phyloP scores from a whole-genome alignment of 1,140 invertebrate genomes.

The Halictus rubicundus region DNA sequence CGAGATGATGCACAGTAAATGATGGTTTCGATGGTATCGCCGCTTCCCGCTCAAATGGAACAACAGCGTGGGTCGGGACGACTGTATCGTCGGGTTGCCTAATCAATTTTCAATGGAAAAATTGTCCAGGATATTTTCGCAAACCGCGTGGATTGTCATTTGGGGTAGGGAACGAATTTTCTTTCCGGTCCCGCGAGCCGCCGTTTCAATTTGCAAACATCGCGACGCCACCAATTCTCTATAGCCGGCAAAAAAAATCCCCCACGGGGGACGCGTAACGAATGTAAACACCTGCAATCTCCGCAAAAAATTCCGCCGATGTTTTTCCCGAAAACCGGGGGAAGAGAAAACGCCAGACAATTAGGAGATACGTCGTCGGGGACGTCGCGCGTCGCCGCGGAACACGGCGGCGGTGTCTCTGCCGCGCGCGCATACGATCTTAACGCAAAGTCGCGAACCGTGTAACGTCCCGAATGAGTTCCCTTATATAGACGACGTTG shows the following conservation, averaged over 20 bases:
- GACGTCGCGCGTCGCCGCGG: too few species aligned
- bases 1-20: too few species aligned
- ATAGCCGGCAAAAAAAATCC: too few species aligned
- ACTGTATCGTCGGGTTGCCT: too few species aligned
- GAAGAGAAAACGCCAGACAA: slow-evolving; percentile 1
- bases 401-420: too few species aligned
- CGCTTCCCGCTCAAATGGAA: not conserved
- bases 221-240: too few species aligned
- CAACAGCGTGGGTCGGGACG: slow-evolving; percentile 14
- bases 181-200: slow-evolving; percentile 3
- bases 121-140: too few species aligned
- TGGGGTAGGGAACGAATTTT: slow-evolving; percentile 35
- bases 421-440: not conserved
- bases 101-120: not conserved
- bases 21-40: not conserved
- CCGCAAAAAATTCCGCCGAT: not conserved
- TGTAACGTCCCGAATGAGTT: slow-evolving; percentile 14
- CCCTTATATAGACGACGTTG: slow-evolving; percentile 19
- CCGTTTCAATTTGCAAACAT: slow-evolving; percentile 4
- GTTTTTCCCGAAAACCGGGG: not conserved
- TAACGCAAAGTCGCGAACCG: not conserved
- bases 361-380: not conserved
- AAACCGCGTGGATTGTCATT: too few species aligned
- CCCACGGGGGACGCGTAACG: not conserved
- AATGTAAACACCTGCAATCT: not conserved